phyloP scores from a whole-genome alignment of 2,113 vertebrate species.

The Reinhardtius hippoglossoides region DNA sequence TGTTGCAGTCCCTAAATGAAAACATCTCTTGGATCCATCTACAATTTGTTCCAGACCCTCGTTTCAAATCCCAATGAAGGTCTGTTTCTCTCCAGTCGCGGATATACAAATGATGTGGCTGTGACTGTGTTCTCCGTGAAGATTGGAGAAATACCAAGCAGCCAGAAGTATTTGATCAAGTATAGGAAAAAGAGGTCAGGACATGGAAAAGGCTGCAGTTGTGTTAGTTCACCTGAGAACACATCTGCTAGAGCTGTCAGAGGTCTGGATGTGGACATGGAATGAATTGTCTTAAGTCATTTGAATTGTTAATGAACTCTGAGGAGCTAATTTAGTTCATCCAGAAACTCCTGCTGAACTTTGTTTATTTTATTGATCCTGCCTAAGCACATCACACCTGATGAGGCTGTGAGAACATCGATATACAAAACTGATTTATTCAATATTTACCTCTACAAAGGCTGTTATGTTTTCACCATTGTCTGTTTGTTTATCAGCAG shows the following conservation, averaged over 20 bases:
- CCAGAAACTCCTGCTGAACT: constrained; percentile 12
- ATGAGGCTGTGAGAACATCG: constrained; percentile 1
- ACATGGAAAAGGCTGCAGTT: constrained; percentile 4
- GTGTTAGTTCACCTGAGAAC: constrained; percentile 37
- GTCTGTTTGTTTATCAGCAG: no score
- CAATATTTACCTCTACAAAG: no score
- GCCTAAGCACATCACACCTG: constrained; percentile 5
- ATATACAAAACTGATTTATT: background rate
- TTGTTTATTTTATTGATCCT: constrained; percentile 18
- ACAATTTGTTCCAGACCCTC: constrained; percentile 47
- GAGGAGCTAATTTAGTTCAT: constrained; percentile 14
- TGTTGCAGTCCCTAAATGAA: background rate
- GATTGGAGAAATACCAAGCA: constrained; percentile 24
- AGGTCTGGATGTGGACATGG: constrained; percentile 22
- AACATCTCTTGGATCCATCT: constrained; percentile 19
- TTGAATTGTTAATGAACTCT: constrained; percentile 28
- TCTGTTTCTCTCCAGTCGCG: constrained; percentile 37
- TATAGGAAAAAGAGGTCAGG: constrained; percentile 7
- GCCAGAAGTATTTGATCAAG: constrained; percentile 16
- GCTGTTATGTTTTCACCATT: no score
- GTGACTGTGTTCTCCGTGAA: constrained; percentile 31
- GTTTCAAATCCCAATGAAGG: constrained; percentile 21
- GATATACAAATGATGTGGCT: constrained; percentile 11
- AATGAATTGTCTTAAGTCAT: constrained; percentile 30
- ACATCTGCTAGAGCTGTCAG: constrained; percentile 33